Base-by-base conservation (phyloP, 2,797 vertebrate species). In the Myotis daubentonii region DNA sequence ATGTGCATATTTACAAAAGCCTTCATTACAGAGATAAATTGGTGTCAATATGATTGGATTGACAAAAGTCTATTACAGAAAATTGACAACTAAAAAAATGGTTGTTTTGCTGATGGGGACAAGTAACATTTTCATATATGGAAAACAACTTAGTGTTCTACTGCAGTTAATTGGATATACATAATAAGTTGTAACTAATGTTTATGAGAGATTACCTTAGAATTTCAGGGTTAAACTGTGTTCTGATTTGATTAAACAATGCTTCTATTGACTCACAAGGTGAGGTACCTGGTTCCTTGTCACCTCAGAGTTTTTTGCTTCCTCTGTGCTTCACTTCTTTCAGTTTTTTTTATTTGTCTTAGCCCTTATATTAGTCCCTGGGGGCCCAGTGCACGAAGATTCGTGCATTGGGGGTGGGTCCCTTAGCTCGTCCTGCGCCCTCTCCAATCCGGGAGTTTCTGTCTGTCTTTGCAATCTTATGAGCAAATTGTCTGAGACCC, bases 211-310 rank as follows among this genome's bases (percentile, higher is more conserved):
- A 60, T 72, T 44, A 7, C 11, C 53, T 22, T 44, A 87, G 66
- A 81, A 71, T 71, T 94, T 91, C 66, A 85, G 70, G 10, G 85
- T 95, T 90, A 92, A 94, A 70, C 47, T 80, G 1, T 83, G 25
- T 83, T 22, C 6, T 71, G 33, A 72, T 95, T 51, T 70, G 23
- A 44, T 80, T 55, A 49, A 79, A 68, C 47, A 78, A 8, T 80
- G 33, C 53, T 94, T 87, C 51, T 23, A 1, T 16, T 78, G 55
- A 85, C 51, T 71, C n/a, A 86, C 9, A 47, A 89, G 49, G 49
- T 47, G 62, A 72, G 1, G 33, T 87, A 0, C 30, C 60, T 60
- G 17, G 47, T 81, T 80, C 36, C 68, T 79, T 87, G 20, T 87
- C n/a, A 75, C 1, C 68, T 68, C 13, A 44, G 51, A 49, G 20